phyloP scores from a whole-genome alignment of 2,888 invertebrate genomes.

The Schrankia costaestrigalis region DNA sequence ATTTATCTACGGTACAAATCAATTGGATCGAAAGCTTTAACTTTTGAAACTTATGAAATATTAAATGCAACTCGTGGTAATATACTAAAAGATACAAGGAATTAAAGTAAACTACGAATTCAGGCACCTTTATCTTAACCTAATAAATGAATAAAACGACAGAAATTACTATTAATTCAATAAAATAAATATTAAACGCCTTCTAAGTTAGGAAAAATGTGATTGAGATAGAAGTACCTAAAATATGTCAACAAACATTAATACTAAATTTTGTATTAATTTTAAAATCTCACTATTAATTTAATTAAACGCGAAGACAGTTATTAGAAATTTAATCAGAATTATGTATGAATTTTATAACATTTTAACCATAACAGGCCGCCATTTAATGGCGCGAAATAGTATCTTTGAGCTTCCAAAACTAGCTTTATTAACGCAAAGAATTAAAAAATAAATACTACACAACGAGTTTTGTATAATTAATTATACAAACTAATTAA shows the following conservation, averaged over 20 bases:
- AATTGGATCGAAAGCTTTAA: conserved; percentile 20
- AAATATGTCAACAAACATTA: too few relatives aligned
- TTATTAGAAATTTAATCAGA: conserved; percentile 6
- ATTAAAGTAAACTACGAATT: conserved; percentile 46
- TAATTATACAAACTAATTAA: too few relatives aligned
- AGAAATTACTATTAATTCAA: conserved; percentile 11
- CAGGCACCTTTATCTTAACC: conserved; percentile 72
- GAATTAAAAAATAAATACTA: too few relatives aligned
- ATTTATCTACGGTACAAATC: conserved; percentile 15
- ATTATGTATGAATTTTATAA: conserved; percentile 9
- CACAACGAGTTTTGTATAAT: too few relatives aligned
- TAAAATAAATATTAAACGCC: conserved; percentile 13
- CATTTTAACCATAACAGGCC: conserved; percentile 7
- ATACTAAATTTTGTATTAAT: conserved; percentile 27
- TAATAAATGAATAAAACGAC: conserved; percentile 38
- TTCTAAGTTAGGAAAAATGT: conserved; percentile 11
- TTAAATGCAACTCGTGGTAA: conserved; percentile 41
- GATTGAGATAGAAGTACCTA: too few relatives aligned
- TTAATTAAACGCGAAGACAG: conserved; percentile 31
- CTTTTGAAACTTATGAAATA: conserved; percentile 31
- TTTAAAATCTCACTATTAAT: conserved; percentile 41
- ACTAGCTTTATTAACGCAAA: too few relatives aligned
- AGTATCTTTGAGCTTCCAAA: conserved; percentile 22
- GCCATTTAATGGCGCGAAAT: conserved; percentile 24
- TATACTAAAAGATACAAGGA: conserved; percentile 19